phyloP scores from a whole-genome alignment of 2,797 vertebrate species.

The Neosalanx taihuensis region DNA sequence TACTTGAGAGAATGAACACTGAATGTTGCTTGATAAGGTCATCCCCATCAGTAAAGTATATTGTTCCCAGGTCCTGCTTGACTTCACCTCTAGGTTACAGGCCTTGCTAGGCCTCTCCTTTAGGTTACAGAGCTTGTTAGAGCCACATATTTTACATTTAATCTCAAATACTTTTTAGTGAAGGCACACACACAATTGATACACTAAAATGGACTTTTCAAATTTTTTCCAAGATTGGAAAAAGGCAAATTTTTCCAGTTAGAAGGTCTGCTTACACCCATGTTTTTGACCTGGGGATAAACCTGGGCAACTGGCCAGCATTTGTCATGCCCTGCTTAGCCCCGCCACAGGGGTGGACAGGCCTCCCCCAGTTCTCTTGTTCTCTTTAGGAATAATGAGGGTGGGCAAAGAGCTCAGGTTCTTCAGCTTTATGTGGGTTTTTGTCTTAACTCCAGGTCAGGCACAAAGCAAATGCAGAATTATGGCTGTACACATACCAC shows the following conservation, averaged over 20 bases:
- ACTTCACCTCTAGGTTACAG: background rate
- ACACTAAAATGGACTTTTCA: no score
- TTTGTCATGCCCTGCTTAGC: no score
- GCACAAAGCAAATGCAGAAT: no score
- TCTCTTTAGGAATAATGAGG: background rate
- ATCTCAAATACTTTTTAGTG: background rate
- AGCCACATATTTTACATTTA: no score
- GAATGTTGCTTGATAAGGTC: constrained; percentile 22
- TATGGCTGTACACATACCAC: no score
- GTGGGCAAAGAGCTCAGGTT: background rate
- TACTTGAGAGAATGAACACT: constrained; percentile 31
- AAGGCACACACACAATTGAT: constrained; percentile 8
- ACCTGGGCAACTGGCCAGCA: no score
- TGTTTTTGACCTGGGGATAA: no score
- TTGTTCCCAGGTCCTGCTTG: constrained; percentile 25
- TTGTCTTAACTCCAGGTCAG: no score
- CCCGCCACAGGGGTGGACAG: background rate
- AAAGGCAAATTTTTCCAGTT: background rate
- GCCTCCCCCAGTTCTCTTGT: background rate
- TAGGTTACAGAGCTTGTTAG: constrained; percentile 27
- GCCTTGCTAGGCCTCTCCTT: constrained; percentile 12
- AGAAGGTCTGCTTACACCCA: no score
- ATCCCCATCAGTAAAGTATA: constrained; percentile 8
- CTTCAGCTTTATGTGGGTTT: no score
- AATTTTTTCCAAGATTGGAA: no score